Conservation (phyloP, 2,888 invertebrate genomes). For the Phyllotreta cruciferae region DNA sequence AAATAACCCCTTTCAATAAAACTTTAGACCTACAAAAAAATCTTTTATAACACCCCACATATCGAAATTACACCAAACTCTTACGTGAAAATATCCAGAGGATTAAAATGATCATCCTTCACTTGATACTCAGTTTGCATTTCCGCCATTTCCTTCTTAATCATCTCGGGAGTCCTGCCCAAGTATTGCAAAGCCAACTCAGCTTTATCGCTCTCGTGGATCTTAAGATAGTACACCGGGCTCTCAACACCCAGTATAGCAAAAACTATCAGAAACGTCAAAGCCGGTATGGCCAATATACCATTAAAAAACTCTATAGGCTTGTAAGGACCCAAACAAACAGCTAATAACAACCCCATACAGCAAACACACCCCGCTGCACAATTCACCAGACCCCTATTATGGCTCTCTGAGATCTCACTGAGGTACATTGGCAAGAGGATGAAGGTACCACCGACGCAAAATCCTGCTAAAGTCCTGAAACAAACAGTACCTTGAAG, state of each 20-base stretch:
- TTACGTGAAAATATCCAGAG: slow-evolving; percentile 30
- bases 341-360: slow-evolving; percentile 60
- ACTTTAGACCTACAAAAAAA: slow-evolving; percentile 64
- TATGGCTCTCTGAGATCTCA: slow-evolving; percentile 81
- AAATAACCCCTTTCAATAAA: slow-evolving; percentile 78
- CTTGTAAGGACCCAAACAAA: slow-evolving; percentile 31
- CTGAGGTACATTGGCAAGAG: slow-evolving; percentile 86
- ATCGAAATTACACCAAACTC: neutral
- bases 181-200: slow-evolving; percentile 69
- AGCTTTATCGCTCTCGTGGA: slow-evolving; percentile 69
- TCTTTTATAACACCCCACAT: neutral
- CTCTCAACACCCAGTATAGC: slow-evolving; percentile 83
- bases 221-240: slow-evolving; percentile 71
- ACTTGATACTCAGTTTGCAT: slow-evolving; percentile 26
- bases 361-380: slow-evolving; percentile 78
- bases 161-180: slow-evolving; percentile 58
- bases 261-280: slow-evolving; percentile 63
- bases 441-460: slow-evolving; percentile 68
- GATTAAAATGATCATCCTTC: slow-evolving; percentile 9
- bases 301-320: slow-evolving; percentile 23
- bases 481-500: slow-evolving; percentile 5
- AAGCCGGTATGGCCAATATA: slow-evolving; percentile 63
- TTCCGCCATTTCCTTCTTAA: slow-evolving; percentile 34
- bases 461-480: slow-evolving; percentile 35
- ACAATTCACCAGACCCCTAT: slow-evolving; percentile 84